Percentiles rank a stretch among this genome's conserved stretches.
Conservation (phyloP, 1,140 invertebrate genomes). For the Liolophura sinensis region DNA sequence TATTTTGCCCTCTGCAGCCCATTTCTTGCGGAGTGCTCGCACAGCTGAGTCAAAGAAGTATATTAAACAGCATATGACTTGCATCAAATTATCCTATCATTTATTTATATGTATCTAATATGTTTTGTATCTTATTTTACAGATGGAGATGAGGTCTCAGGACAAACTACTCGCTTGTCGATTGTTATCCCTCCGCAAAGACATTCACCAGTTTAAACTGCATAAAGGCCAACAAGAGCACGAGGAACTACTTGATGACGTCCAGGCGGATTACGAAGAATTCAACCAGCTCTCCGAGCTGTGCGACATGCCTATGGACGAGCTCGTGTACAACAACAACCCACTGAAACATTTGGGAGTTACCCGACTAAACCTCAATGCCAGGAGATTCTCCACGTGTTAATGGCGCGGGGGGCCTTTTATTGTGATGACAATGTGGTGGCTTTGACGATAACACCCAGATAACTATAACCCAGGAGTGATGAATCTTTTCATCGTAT, state of each 20-base stretch:
- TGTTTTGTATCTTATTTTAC: constrained; percentile 2
- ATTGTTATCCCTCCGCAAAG: constrained; percentile 43
- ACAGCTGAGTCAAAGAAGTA: too few species aligned
- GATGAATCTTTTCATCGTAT: too few species aligned
- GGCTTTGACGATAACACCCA: too few species aligned
- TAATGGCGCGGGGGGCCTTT: constrained; percentile 14
- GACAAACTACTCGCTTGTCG: constrained; percentile 47
- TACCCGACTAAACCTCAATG: constrained; percentile 45
- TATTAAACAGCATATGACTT: too few species aligned
- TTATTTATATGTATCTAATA: too few species aligned
- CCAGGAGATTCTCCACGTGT: constrained; percentile 48
- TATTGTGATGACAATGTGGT: too few species aligned
- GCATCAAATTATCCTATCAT: too few species aligned
- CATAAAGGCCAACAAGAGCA: constrained; percentile 42
- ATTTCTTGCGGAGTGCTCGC: too few species aligned
- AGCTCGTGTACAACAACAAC: constrained; percentile 23
- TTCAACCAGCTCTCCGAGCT: constrained; percentile 38
- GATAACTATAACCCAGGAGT: too few species aligned
- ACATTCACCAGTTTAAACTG: constrained; percentile 47
- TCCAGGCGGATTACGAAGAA: constrained; percentile 47
- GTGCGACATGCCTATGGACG: constrained; percentile 38
- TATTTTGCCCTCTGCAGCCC: too few species aligned
- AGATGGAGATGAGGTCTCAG: constrained; percentile 47
- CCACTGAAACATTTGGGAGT: constrained; percentile 49
- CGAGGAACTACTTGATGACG: constrained; percentile 47